Evolutionary conservation across 1,140 invertebrate species (phyloP), one percentile per base, ranked within the genome.

Genomic region (Venturia canescens): DNA sequence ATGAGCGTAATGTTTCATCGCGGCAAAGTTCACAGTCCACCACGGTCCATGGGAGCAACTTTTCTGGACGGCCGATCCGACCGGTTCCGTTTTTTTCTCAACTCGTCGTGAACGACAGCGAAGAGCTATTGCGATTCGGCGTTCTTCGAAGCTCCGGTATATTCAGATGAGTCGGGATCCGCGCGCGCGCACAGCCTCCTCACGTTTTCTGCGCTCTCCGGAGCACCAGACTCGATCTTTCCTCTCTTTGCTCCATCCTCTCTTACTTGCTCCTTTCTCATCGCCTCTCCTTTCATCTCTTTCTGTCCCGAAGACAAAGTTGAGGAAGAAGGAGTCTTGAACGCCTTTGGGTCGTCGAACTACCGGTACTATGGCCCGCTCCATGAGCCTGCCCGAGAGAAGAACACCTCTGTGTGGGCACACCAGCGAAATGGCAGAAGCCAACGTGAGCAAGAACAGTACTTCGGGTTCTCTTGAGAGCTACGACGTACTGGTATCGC

Each of bases 161-260:
- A 85, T 85, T 84, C 83, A 83, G 84, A 85, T 85, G 81, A 85
- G 84, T 82, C 75, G 69, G 53, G 81, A 44, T 11, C 44, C 79
- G 79, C n/a, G 66, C 29, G 18, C 66, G 66, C 29, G 18, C 66
- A 31, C 29, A 69, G 66, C 66, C 66, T 69, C 66, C 66, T 69
- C 66, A 69, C 66, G 66, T 69, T 69, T 69, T 69, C 66, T 31
- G 29, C 29, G 9, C 66, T 69, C 66, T 34, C 29, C 27, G 31
- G 66, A 69, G 27, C 27, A 31, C 66, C 66, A n/a, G 26, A 5
- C 66, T 13, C 66, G 16, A 31, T 60, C 13, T 63, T 23, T 63
- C 23, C n/a, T 21, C 18, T 38, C 74, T 76, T 29, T 31, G 23
- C 74, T 76, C 53, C 21, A 38, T 53, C 9, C 74, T 76, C 74